Evolutionary conservation across 2,113 vertebrate species (phyloP), one percentile per base, ranked within the genome.

Genomic region (Phrynosoma blainvillii): DNA sequence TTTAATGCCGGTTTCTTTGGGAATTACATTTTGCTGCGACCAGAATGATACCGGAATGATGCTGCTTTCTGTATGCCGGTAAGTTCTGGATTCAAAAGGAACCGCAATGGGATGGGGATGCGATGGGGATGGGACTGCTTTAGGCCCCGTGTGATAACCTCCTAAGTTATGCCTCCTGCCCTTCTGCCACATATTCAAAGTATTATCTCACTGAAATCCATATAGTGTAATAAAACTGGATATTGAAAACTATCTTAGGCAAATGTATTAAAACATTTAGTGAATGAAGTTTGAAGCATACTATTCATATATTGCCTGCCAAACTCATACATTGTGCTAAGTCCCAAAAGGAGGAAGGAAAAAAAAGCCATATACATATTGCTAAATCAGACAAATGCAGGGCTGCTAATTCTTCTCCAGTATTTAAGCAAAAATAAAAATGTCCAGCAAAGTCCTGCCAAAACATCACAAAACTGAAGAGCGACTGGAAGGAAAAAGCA

Each of bases 241-340:
- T 74, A 84, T 5, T 25, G 82, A 84, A 74, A 56, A 11, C 21
- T 47, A 56, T 56, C 94, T 84, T 66, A 62, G 82, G 85, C 86
- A 71, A 85, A 86, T 87, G 47, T 3, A 59, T 76, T 86, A 30
- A 73, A 75, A 84, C 5, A 76, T 90, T 92, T 90, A 92, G 87
- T 21, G 66, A 92, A 87, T 84, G 84, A 84, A 74, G 52, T 84
- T 90, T 85, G 79, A 77, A 90, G 78, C 78, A 89, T 77, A 92
- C 56, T 42, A 84, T 84, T 84, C 66, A 78, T 16, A 42, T 32
- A 71, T 42, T 8, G 10, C 23, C 80, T 79, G 80, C 73, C 62
- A 84, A 77, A 11, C 18, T 27, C 42, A 21, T n/a, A 36, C 30
- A 11, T 79, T 85, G 32, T 74, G 54, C 2, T 18, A 71, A 82